Evolutionary conservation across 2,797 vertebrate species (phyloP), one percentile per base, ranked within the genome.

Genomic region (Borostomias antarcticus): DNA sequence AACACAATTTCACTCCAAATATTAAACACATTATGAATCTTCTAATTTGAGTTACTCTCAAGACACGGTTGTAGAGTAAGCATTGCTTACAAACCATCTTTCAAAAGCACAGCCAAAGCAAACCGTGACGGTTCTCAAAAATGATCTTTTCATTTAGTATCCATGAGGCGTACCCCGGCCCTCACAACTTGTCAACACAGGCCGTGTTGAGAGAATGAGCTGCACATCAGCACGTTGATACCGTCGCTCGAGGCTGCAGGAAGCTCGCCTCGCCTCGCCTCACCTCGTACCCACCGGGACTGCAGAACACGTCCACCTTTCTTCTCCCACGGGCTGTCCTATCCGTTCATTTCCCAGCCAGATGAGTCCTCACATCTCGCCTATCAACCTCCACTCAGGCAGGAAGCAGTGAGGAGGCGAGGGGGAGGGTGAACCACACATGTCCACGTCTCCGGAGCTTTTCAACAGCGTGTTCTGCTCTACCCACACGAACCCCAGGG

Each of bases 241-340:
- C 59, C 59, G 60, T 81, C 40, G 68, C 84, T 85, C 48, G 75
- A 79, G 85, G 86, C 78, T 68, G 78, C 82, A 77, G 82, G 83
- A 85, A 85, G 83, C 79, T 81, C 78, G 81, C 82, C 74, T 78
- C 79, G 47, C 72, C 78, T 69, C 77, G 70, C 76, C 70, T 66
- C 37, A 64, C 66, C 75, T 33, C 78, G 64, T 75, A 85, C 81
- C 82, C 63, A 78, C 82, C n/a, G 19, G 21, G 32, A 75, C 62
- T 85, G 72, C 72, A 76, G 56, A n/a, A n/a, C n/a, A n/a, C 74
- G 79, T 72, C 66, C 62, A 81, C 85, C 89, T 91, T 89, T 92
- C 88, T 90, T 91, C 89, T 86, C 82, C 72, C 70, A 72, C 78
- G 72, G 78, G 79, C 79, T 76, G 70, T 73, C 64, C 77, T 79